These are phyloP conservation scores for Popillia japonica DNA, from an alignment of 1,140 invertebrate species.

Conservation along the genomic window DNA sequence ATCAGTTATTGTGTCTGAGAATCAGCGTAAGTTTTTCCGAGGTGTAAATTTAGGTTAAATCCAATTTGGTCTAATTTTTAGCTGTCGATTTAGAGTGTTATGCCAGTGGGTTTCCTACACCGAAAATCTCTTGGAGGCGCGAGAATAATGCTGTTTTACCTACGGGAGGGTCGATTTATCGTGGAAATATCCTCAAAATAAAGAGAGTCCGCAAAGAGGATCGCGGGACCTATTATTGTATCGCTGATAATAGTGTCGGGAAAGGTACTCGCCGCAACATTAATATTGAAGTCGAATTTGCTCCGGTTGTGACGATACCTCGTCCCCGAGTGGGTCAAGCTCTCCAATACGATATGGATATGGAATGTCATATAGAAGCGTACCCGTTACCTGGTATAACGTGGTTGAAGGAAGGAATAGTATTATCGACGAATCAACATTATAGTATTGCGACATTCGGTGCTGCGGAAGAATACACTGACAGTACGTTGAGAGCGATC, in stretches of 20 bases:
- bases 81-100: constrained; percentile 86
- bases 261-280: constrained; percentile 80
- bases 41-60: neutral
- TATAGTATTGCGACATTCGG: constrained; percentile 89
- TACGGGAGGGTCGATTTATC: constrained; percentile 82
- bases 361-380: constrained; percentile 91
- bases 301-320: constrained; percentile 84
- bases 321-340: constrained; percentile 84
- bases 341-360: constrained; percentile 89
- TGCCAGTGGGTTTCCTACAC: constrained; percentile 81
- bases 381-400: constrained; percentile 88
- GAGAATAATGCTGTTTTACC: constrained; percentile 93
- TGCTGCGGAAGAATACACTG: constrained; percentile 88
- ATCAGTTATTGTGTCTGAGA: constrained; percentile 84
- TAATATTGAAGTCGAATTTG: constrained; percentile 88
- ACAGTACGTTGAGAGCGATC: constrained; percentile 86
- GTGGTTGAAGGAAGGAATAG: constrained; percentile 85
- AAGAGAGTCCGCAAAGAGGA: constrained; percentile 83
- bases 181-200: constrained; percentile 87
- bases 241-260: constrained; percentile 91
- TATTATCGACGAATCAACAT: constrained; percentile 88
- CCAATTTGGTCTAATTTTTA: constrained; percentile 45
- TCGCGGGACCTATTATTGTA: constrained; percentile 91
- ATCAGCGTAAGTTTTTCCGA: constrained; percentile 70
- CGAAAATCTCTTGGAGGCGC: constrained; percentile 88